These are phyloP conservation scores for Ardeotis arabs DNA, from an alignment of 2,113 vertebrate species.

Conservation along the genomic window DNA sequence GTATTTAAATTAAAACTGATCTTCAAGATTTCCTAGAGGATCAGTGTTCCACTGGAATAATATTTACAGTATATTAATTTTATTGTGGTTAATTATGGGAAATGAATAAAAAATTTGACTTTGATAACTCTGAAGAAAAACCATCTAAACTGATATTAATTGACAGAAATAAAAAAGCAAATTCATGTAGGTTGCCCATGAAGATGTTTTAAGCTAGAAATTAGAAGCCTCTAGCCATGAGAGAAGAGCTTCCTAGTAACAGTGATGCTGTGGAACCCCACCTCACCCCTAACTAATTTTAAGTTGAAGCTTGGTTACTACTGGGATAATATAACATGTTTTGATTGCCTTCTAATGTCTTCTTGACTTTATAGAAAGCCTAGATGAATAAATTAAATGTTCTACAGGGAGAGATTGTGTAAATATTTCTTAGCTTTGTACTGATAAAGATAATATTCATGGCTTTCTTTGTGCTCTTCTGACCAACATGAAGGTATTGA, in stretches of 20 bases:
- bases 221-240: neutral
- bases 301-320: neutral
- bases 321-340: neutral
- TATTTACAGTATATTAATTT: neutral
- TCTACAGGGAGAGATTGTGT: neutral
- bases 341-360: neutral
- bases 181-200: neutral
- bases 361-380: neutral
- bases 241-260: neutral
- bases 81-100: neutral
- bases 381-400: neutral
- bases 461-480: neutral
- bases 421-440: neutral
- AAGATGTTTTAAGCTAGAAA: neutral
- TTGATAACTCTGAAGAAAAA: neutral
- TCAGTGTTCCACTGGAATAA: neutral
- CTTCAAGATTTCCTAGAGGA: neutral
- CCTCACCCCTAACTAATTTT: neutral
- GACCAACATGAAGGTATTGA: accelerated
- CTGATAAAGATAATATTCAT: neutral
- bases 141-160: neutral
- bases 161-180: neutral
- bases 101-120: neutral
- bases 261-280: neutral
- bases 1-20: neutral